Base-by-base conservation (phyloP, 2,113 vertebrate species). In the Pterocles gutturalis region DNA sequence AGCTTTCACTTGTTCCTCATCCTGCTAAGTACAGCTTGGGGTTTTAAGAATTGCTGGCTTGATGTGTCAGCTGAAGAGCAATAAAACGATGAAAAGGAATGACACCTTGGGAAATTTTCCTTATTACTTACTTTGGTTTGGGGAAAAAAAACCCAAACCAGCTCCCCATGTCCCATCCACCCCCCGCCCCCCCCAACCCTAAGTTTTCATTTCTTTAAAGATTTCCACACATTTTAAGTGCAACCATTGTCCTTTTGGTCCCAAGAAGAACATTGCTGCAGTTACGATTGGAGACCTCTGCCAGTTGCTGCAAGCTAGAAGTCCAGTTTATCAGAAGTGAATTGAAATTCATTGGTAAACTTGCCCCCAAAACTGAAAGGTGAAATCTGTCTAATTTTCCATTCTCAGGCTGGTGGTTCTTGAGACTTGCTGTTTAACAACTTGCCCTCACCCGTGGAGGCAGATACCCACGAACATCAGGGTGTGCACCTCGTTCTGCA, bases 111-210 rank as follows among this genome's bases (percentile, higher is more conserved):
- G n/a, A 62, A 16, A 12, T 36, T 38, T 41, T 53, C 46, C 26
- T 43, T 36, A 22, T 49, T 36, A 31, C 34, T 71, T 53, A 36
- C 15, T 16, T 60, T 1, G 0, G 15, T 7, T 54, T 26, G 57
- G 45, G 41, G 62, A 34, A 34, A 34, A 49, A 45, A 38, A 25
- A 7, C 7, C 11, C 21, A 33, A 10, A 25, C 60, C 34, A 8
- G 4, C 51, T 79, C 31, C 10, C 3, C 15, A 25, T 8, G 51
- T 24, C 9, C 4, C 2, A 1, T 20, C 45, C 10, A 2, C 45
- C 16, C 34, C 41, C 10, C 29, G 19, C 33, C 31, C 45, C 29
- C 43, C 5, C n/a, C 25, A 33, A 20, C 48, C 69, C 38, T 17
- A 43, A 38, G 15, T 18, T 82, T 62, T 13, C 24, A 4, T 83